These are phyloP conservation scores for Hemaris fuciformis DNA, from an alignment of 2,888 invertebrate genomes.

Conservation along the genomic window DNA sequence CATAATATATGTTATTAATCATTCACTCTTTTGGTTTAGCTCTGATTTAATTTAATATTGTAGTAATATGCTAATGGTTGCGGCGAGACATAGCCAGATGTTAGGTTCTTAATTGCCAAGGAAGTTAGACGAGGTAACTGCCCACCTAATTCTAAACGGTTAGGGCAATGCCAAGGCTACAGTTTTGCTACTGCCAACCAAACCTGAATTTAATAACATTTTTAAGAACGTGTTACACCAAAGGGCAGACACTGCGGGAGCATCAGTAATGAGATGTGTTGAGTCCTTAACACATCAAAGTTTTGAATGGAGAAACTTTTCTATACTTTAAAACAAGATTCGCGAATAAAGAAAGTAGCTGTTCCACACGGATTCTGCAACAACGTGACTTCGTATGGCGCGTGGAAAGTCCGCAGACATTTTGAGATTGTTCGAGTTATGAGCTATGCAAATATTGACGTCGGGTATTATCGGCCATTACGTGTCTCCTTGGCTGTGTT, in stretches of 20 bases:
- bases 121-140: too few relatives aligned
- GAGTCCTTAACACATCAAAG: not conserved
- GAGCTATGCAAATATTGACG: slow-evolving; percentile 53
- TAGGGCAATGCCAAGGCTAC: too few relatives aligned
- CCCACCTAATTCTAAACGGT: too few relatives aligned
- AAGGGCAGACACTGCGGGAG: too few relatives aligned
- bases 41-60: slow-evolving; percentile 19
- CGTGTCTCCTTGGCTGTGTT: slow-evolving; percentile 26
- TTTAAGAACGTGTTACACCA: too few relatives aligned
- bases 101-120: not conserved
- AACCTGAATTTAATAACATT: too few relatives aligned
- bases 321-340: not conserved
- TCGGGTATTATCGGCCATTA: slow-evolving; percentile 37
- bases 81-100: not conserved
- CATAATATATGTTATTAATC: slow-evolving; percentile 27
- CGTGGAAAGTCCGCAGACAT: not conserved
- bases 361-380: not conserved
- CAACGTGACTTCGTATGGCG: not conserved
- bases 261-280: too few relatives aligned
- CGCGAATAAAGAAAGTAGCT: not conserved
- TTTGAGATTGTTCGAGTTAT: slow-evolving; percentile 23
- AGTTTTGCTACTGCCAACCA: too few relatives aligned
- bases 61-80: slow-evolving; percentile 19
- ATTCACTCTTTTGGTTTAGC: slow-evolving; percentile 24
- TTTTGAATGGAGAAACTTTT: not conserved